Conservation (phyloP, 2,797 vertebrate genomes). For the Anabacerthia variegaticeps region DNA sequence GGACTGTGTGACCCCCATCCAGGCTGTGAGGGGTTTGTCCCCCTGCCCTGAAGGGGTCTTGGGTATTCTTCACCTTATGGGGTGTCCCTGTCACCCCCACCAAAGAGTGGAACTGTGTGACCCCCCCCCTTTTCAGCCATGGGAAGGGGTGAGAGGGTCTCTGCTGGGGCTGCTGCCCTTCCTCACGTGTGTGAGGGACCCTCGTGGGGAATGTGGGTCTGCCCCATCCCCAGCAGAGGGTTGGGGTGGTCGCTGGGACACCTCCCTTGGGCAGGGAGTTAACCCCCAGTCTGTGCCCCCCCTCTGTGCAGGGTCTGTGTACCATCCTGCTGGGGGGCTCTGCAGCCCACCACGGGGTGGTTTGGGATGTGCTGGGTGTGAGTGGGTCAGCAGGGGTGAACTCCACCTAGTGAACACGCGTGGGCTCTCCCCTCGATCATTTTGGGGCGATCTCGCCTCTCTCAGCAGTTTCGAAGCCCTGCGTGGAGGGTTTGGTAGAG, state of each 20-base stretch:
- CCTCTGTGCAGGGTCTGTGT: rapidly evolving
- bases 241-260: not conserved
- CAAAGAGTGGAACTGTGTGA: not conserved
- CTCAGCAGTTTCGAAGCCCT: not conserved
- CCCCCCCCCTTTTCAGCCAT: not conserved
- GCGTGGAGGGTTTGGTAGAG: not conserved
- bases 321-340: not conserved
- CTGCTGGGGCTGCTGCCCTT: not conserved
- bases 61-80: not conserved
- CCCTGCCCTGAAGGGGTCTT: no score
- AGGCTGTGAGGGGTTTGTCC: not conserved
- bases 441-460: not conserved
- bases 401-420: rapidly evolving
- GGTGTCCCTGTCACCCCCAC: not conserved
- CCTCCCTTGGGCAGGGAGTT: not conserved
- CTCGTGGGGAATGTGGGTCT: not conserved
- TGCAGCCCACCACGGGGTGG: rapidly evolving
- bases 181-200: not conserved
- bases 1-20: not conserved
- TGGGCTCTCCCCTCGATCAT: not conserved
- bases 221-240: no score
- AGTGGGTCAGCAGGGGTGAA: not conserved
- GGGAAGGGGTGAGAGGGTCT: not conserved
- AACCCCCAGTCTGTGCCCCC: not conserved
- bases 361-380: rapidly evolving